Evolutionary conservation across 2,888 invertebrate species (phyloP).

Genomic region (Myopa tessellatipennis): DNA sequence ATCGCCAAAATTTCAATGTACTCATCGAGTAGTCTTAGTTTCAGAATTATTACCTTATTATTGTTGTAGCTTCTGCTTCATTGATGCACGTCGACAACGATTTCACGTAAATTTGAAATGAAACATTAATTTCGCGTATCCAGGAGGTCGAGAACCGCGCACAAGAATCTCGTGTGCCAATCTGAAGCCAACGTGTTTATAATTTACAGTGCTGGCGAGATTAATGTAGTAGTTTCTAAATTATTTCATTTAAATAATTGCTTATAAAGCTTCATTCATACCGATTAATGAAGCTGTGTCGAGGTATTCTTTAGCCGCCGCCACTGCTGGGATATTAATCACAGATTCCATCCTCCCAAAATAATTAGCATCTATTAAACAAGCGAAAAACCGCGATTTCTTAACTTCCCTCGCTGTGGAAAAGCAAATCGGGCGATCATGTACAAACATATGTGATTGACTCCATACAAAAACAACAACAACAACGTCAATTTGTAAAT

Average conservation of each 20-base stretch:
- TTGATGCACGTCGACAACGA: not conserved
- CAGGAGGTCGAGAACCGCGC: not conserved
- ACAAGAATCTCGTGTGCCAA: not conserved
- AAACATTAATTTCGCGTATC: not conserved
- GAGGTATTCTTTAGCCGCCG: too few species aligned
- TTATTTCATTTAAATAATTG: not conserved
- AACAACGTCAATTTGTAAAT: conserved; percentile 21
- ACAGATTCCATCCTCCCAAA: too few species aligned
- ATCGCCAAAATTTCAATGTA: too few species aligned
- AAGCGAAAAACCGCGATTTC: not conserved
- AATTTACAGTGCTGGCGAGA: not conserved
- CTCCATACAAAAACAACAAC: not conserved
- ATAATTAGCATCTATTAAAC: too few species aligned
- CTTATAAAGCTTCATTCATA: not conserved
- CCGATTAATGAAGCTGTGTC: too few species aligned
- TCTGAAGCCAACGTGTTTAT: not conserved
- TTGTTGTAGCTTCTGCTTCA: not conserved
- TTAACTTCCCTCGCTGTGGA: not conserved
- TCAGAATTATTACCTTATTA: not conserved
- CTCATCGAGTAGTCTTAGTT: too few species aligned
- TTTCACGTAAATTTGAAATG: not conserved
- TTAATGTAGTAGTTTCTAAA: not conserved
- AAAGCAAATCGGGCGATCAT: not conserved
- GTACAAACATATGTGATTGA: conserved; percentile 31
- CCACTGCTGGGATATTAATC: too few species aligned